Base-by-base conservation (phyloP, 2,113 vertebrate species). In the Formicarius rufipectus region DNA sequence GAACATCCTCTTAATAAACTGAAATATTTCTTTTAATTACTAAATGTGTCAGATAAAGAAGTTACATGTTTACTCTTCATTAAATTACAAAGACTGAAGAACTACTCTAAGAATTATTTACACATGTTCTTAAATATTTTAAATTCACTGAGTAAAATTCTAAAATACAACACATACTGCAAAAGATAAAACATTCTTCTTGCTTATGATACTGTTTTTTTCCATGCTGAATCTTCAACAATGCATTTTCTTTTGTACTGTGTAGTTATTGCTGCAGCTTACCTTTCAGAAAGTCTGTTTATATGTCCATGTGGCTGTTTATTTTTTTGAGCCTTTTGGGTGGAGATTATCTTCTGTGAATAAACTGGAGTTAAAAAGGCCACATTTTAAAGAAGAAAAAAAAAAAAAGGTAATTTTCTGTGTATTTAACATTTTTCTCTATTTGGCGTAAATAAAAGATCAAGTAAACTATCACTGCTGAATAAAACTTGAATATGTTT, bases 231-330 rank as follows among this genome's bases (percentile, higher is more conserved):
- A 44, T 77, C 11, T 66, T 53, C 20, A 75, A 10, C 45, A 81
- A 2, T n/a, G 31, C 12, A 24, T 73, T 75, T 66, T 44, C 24
- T 88, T 7, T 67, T 79, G 21, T 55, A 15, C 9, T 35, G 5
- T 2, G 3, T 17, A 44, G 30, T n/a, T 63, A 35, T 3, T 86
- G 16, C 21, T 60, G 35, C 40, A 88, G 90, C 92, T 98, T 96
- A 98, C 98, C 96, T 98, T 81, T 90, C 89, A 91, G 33, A 55
- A 52, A 39, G 50, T 45, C 53, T 87, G 33, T 56, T 72, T 50
- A 91, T 60, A 63, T 33, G 49, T 73, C 89, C 79, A 69, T 7
- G 10, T 89, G 89, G 59, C 62, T 75, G 71, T 23, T 72, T 63
- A 33, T 86, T 88, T 87, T 84, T 81, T 79, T 79, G 94, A 85